Conservation (phyloP, 2,888 invertebrate genomes). For the Pelosia muscerda region DNA sequence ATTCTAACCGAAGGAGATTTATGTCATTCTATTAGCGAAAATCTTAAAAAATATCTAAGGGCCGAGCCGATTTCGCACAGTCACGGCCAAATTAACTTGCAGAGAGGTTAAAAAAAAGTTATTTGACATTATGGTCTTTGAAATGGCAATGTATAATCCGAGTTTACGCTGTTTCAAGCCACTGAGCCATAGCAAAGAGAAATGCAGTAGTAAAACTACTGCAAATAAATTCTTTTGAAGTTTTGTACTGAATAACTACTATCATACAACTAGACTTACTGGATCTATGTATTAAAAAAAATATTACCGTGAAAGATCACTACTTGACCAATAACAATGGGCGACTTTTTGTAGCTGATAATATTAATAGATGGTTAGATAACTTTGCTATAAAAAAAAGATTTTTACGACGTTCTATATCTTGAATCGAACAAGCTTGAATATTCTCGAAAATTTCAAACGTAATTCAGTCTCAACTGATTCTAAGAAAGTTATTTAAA, state of each 20-base stretch:
- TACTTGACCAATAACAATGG: no score
- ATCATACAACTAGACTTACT: no score
- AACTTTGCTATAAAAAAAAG: no score
- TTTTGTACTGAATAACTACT: neutral
- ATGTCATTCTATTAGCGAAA: slow-evolving; percentile 43
- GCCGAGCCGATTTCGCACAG: slow-evolving; percentile 52
- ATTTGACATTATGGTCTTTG: slow-evolving; percentile 55
- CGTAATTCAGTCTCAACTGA: no score
- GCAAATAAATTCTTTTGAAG: neutral
- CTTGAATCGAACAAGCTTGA: no score
- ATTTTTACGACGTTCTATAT: no score
- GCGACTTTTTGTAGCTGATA: no score
- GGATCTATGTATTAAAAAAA: no score
- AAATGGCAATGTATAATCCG: slow-evolving; percentile 54
- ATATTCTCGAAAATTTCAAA: no score
- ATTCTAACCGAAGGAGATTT: slow-evolving; percentile 41
- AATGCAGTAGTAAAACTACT: neutral
- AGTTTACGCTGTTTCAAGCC: slow-evolving; percentile 36
- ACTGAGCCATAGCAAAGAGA: slow-evolving; percentile 6
- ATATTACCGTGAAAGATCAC: no score
- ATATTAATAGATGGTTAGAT: no score
- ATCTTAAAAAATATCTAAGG: slow-evolving; percentile 42
- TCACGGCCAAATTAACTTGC: slow-evolving; percentile 55
- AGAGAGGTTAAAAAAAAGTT: slow-evolving; percentile 51
- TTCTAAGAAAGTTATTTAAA: no score